Evolutionary conservation across 92 coral and sea anemone species (phyloP).

Genomic region (Desmophyllum pertusum): DNA sequence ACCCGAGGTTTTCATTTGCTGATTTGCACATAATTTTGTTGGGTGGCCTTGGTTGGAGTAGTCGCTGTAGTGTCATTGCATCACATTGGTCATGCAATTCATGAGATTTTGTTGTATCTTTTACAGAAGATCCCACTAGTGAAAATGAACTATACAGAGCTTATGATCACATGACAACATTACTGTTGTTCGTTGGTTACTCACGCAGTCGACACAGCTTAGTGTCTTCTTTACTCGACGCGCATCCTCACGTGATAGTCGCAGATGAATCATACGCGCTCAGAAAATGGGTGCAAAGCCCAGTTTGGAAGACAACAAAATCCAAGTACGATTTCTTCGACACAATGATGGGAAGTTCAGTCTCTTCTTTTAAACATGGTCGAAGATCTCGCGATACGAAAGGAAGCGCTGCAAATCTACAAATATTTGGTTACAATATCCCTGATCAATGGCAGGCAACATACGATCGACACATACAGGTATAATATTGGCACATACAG

Average conservation of each 20-base stretch:
- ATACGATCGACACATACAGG: conserved; percentile 18
- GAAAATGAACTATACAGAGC: neutral
- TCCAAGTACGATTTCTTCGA: conserved; percentile 8
- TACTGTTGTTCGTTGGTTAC: neutral
- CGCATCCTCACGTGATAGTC: neutral
- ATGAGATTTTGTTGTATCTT: neutral
- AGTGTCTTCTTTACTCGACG: neutral
- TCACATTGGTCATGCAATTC: no score
- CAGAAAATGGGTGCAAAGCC: neutral
- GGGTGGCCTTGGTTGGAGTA: no score
- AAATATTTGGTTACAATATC: neutral
- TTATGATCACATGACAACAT: neutral
- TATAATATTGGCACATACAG: neutral
- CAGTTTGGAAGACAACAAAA: neutral
- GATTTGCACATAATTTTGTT: no score
- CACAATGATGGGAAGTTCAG: neutral
- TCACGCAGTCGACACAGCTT: neutral
- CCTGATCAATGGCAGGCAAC: conserved; percentile 20
- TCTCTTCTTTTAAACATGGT: neutral
- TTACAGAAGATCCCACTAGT: neutral
- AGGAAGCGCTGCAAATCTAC: neutral
- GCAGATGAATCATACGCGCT: neutral
- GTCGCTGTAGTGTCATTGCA: no score
- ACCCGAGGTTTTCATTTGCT: no score
- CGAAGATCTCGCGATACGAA: conserved; percentile 8